Evolutionary conservation across 2,797 vertebrate genomes (phyloP).

Genomic region (Denticeps clupeoides): DNA sequence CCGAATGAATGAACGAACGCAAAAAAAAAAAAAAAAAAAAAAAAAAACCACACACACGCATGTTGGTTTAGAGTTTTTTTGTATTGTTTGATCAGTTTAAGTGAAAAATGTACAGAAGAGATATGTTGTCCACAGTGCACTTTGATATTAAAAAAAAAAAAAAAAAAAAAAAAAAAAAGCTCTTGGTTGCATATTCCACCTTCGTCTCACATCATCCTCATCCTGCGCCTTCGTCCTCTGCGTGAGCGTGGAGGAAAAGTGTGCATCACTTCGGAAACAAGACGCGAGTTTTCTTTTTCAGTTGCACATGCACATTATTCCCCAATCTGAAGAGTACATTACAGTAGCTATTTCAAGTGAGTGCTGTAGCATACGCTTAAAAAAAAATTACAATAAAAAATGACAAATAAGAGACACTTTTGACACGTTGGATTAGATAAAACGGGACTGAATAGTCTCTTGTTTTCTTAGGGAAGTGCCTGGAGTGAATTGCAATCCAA

Average conservation of each 20-base stretch:
- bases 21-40: constrained; percentile 1
- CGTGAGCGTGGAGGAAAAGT: too few species aligned
- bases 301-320: not conserved
- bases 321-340: not conserved
- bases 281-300: not conserved
- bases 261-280: too few species aligned
- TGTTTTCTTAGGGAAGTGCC: too few species aligned
- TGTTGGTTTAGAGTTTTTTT: constrained; percentile 24
- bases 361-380: too few species aligned
- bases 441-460: too few species aligned
- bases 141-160: constrained; percentile 17
- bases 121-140: constrained; percentile 22
- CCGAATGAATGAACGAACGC: constrained; percentile 19
- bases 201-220: not conserved
- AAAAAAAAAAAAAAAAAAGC: not conserved
- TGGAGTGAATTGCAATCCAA: too few species aligned
- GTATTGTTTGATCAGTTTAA: constrained; percentile 26
- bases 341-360: too few species aligned
- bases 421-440: too few species aligned
- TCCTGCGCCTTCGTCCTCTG: too few species aligned
- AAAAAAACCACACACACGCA: constrained; percentile 4
- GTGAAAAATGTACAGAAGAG: constrained; percentile 20
- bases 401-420: too few species aligned
- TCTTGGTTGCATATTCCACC: not conserved
- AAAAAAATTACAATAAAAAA: too few species aligned